Evolutionary conservation across 2,888 invertebrate genomes (phyloP), one percentile per base, ranked within the genome.

Genomic region (Keiferia lycopersicella): DNA sequence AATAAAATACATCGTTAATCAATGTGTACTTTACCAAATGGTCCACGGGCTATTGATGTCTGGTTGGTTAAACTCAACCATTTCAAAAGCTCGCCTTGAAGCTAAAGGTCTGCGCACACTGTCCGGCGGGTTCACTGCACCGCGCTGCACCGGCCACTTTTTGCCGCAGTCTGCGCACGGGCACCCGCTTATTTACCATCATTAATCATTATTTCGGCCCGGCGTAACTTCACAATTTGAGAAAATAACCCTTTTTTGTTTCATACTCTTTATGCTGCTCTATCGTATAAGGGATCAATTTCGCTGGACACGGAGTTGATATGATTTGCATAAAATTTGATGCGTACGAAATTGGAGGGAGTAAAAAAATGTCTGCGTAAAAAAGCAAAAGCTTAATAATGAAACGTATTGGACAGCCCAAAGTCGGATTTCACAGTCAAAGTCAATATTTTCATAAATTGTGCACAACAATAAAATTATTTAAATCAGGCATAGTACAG

Each of bases 151-250:
- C 41, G 51, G 68, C 73, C 75, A 78, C 77, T 89, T 91, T 89
- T 88, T 88, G 79, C 84, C 71, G 74, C 56, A 34, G 76, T 73
- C 72, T 70, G 65, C 77, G 75, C 71, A 65, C 77, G 75, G 84
- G 82, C 86, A 92, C 88, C 92, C 91, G 92, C 90, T 92, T 92
- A 92, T 92, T 92, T 92, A 83, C 82, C 77, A 88, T 86, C 92
- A 92, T 92, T 89, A 92, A 92, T 92, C 92, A 92, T 91, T 88
- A 91, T 90, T 90, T 89, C 82, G 87, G 84, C 81, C 84, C 84
- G 73, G 73, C 74, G 84, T 82, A 80, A 80, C 81, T 79, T 83
- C 80, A 86, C 84, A 84, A 88, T 88, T 89, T 89, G 80, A 86
- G 86, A 87, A 87, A 90, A 89, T 88, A 89, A 90, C 87, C 88